Percentiles rank a stretch among this genome's conserved stretches.
These are phyloP conservation scores for Synodontis membranacea DNA, from an alignment of 2,113 vertebrate genomes.

Conservation along the genomic window DNA sequence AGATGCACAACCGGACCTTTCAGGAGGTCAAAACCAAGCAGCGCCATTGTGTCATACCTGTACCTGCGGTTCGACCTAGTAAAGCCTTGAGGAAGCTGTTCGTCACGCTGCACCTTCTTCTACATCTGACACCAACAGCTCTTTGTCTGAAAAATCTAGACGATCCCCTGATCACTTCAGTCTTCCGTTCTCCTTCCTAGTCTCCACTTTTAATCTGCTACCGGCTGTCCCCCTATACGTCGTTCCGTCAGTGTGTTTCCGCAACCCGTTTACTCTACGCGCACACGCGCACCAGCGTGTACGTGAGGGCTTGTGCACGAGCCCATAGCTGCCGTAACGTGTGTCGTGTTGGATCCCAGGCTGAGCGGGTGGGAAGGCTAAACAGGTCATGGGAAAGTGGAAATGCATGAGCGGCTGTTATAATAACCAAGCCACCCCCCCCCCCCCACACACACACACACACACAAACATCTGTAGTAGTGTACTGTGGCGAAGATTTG, in stretches of 20 bases:
- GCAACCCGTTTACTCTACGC: background rate
- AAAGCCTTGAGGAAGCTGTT: background rate
- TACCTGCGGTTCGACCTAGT: background rate
- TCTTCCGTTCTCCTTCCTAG: background rate
- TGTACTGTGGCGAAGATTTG: background rate
- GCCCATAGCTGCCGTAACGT: slow-evolving; percentile 3
- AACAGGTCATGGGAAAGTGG: slow-evolving; percentile 51
- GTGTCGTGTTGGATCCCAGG: slow-evolving; percentile 15
- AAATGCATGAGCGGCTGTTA: slow-evolving; percentile 7
- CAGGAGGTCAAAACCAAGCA: background rate
- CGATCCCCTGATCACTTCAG: too few species aligned
- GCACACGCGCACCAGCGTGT: background rate
- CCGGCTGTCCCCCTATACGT: background rate
- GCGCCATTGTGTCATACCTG: background rate
- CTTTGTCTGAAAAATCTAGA: background rate
- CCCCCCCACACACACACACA: slow-evolving; percentile 35
- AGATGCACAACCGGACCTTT: background rate
- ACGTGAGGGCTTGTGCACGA: slow-evolving; percentile 1
- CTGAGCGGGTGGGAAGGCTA: slow-evolving; percentile 30
- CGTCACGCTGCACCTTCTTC: background rate
- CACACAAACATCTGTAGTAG: background rate
- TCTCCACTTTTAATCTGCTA: background rate
- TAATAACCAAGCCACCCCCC: background rate
- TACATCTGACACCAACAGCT: background rate
- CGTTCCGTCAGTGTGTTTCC: slow-evolving; percentile 7